These are phyloP conservation scores for Anableps anableps DNA, from an alignment of 2,797 vertebrate species.

Conservation along the genomic window DNA sequence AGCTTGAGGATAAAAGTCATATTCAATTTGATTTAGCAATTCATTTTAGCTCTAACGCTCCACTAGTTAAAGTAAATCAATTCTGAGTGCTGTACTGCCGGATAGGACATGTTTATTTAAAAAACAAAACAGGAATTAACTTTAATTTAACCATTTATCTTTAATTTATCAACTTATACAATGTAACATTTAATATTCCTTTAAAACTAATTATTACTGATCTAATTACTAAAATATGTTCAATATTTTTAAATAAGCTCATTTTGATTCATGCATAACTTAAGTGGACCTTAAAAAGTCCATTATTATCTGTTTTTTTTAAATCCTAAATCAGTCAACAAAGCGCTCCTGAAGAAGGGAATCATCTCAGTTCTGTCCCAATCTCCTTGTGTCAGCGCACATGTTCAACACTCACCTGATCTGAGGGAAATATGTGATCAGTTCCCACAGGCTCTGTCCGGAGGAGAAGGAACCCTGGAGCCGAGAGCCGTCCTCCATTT, in stretches of 20 bases:
- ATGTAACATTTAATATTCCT: neutral
- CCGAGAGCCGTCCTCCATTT: slow-evolving; percentile 89
- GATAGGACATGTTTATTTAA: too few relatives aligned
- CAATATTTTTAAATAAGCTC: neutral
- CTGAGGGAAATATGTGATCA: slow-evolving; percentile 87
- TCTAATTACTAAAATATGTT: neutral
- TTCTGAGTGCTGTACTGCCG: too few relatives aligned
- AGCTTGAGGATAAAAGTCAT: neutral
- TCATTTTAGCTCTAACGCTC: too few relatives aligned
- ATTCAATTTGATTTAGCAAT: neutral
- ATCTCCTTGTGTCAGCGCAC: neutral
- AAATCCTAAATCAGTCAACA: neutral
- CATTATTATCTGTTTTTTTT: too few relatives aligned
- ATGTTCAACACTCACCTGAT: slow-evolving; percentile 82
- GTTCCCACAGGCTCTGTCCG: slow-evolving; percentile 90
- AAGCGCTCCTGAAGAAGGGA: neutral
- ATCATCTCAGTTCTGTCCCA: neutral
- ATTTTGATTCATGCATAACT: neutral
- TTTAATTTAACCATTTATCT: neutral
- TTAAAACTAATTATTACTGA: neutral
- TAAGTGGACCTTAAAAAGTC: neutral
- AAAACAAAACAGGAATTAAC: too few relatives aligned
- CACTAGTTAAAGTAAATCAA: too few relatives aligned
- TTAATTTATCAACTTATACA: neutral
- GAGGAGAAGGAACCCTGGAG: slow-evolving; percentile 87